These are phyloP conservation scores for Antechinus flavipes DNA, from an alignment of 2,113 vertebrate species.

Conservation along the genomic window DNA sequence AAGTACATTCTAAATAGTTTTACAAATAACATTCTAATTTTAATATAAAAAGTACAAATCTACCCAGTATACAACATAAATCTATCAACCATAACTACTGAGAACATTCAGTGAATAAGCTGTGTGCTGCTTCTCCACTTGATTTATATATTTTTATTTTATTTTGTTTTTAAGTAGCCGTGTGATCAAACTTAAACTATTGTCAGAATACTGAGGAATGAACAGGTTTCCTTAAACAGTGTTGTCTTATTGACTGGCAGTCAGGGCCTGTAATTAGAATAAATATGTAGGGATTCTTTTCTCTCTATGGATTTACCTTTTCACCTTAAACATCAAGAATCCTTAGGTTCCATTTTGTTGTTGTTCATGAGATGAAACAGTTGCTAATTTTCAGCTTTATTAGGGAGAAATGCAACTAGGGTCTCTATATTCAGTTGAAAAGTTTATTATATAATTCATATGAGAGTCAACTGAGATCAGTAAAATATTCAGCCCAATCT, in stretches of 20 bases:
- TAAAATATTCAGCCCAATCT: not conserved
- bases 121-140: conserved; percentile 16
- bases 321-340: not conserved
- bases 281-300: not conserved
- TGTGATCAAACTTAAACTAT: conserved; percentile 24
- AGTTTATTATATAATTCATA: not conserved
- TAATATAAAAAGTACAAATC: conserved; percentile 67
- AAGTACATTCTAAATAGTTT: conserved; percentile 61
- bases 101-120: conserved; percentile 41
- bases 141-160: conserved; percentile 3
- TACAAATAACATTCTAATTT: conserved; percentile 61
- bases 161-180: conserved; percentile 53
- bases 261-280: not conserved
- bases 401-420: not conserved
- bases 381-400: not conserved
- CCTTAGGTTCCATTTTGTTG: not conserved
- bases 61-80: conserved; percentile 50
- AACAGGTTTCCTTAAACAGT: not conserved
- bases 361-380: not conserved
- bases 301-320: not conserved
- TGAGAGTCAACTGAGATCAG: not conserved
- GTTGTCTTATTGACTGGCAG: not conserved
- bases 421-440: not conserved
- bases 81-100: conserved; percentile 38
- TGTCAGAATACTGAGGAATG: conserved; percentile 19